phyloP scores from a whole-genome alignment of 1,140 invertebrate genomes.

The Drosophila murphyi region DNA sequence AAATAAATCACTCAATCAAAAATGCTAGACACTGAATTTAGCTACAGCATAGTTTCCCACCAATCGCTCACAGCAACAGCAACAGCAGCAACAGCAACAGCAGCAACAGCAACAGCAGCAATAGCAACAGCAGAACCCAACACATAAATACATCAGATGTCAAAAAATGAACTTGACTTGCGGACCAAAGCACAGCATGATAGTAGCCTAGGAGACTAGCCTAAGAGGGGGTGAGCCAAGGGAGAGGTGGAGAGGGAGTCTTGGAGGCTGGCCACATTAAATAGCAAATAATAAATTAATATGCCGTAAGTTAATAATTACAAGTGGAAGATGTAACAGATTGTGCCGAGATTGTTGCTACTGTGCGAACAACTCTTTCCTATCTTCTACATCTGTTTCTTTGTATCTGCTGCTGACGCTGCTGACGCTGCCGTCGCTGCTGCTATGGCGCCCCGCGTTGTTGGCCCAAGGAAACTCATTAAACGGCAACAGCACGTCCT shows the following conservation, averaged over 20 bases:
- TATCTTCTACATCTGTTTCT: slow-evolving; percentile 52
- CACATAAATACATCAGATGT: slow-evolving; percentile 82
- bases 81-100: slow-evolving; percentile 27
- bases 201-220: slow-evolving; percentile 31
- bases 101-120: slow-evolving; percentile 17
- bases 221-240: background rate
- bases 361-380: slow-evolving; percentile 56
- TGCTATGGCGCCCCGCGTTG: slow-evolving; percentile 21
- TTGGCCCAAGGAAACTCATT: slow-evolving; percentile 40
- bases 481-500: slow-evolving; percentile 31
- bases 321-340: slow-evolving; percentile 62
- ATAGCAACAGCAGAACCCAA: slow-evolving; percentile 36
- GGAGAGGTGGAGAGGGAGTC: slow-evolving; percentile 2
- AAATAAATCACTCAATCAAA: slow-evolving; percentile 83
- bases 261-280: slow-evolving; percentile 76
- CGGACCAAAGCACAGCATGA: slow-evolving; percentile 50
- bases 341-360: slow-evolving; percentile 68
- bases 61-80: slow-evolving; percentile 72
- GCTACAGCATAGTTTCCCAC: slow-evolving; percentile 74
- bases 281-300: slow-evolving; percentile 83
- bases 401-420: background rate
- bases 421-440: background rate
- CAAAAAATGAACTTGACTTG: slow-evolving; percentile 77
- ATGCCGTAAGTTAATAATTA: slow-evolving; percentile 83
- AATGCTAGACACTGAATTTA: slow-evolving; percentile 55